Conservation (phyloP, 2,888 invertebrate genomes). For the Ophraella communa region DNA sequence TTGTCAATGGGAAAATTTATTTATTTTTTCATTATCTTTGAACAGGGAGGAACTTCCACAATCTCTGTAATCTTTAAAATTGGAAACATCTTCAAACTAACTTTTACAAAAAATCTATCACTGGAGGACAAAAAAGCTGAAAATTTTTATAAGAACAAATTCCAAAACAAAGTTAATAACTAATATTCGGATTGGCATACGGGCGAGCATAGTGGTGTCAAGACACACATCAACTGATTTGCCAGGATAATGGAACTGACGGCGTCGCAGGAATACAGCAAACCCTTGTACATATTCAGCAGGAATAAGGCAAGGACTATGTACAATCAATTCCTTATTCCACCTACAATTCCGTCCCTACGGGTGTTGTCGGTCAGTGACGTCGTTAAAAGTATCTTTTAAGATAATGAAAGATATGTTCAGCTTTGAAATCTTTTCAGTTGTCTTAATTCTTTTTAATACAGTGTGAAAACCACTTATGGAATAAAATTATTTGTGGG, state of each 20-base stretch:
- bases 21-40: too few species aligned
- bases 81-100: neutral
- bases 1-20: too few species aligned
- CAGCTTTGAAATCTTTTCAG: too few species aligned
- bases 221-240: constrained; percentile 39
- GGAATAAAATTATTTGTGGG: too few species aligned
- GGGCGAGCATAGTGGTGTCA: constrained; percentile 33
- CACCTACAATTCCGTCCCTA: constrained; percentile 38
- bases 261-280: constrained; percentile 39
- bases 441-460: too few species aligned
- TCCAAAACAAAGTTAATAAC: constrained; percentile 13
- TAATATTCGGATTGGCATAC: constrained; percentile 32
- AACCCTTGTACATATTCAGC: constrained; percentile 54
- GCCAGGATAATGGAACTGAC: constrained; percentile 27
- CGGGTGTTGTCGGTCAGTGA: constrained; percentile 14
- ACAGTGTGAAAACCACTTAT: too few species aligned
- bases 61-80: neutral
- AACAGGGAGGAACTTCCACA: too few species aligned
- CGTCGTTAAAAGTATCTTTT: constrained; percentile 6
- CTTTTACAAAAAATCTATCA: too few species aligned
- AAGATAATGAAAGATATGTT: too few species aligned
- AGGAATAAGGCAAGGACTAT: constrained; percentile 51
- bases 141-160: too few species aligned
- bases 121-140: too few species aligned
- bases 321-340: constrained; percentile 58